These are phyloP conservation scores for Drosophila albomicans DNA, from an alignment of 1,140 invertebrate genomes.

Conservation along the genomic window DNA sequence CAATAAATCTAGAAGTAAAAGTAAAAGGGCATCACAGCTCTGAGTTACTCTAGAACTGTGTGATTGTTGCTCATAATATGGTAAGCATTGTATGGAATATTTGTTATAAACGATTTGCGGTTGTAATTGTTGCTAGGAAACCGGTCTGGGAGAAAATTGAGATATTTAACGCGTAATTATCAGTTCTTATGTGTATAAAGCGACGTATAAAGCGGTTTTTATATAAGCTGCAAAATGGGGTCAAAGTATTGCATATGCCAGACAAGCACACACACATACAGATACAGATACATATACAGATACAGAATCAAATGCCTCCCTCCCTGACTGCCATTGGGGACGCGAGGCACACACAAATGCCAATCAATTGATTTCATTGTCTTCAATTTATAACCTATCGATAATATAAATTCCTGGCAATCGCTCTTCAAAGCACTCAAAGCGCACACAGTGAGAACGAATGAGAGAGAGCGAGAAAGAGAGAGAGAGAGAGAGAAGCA, in stretches of 20 bases:
- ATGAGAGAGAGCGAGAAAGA: not conserved
- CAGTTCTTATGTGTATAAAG: slow-evolving; percentile 32
- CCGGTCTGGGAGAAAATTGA: slow-evolving; percentile 73
- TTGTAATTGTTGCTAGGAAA: slow-evolving; percentile 43
- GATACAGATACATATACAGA: slow-evolving; percentile 27
- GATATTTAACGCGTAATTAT: slow-evolving; percentile 76
- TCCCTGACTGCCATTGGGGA: not conserved
- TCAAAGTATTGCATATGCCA: slow-evolving; percentile 74
- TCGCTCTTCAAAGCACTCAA: slow-evolving; percentile 42
- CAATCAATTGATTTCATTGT: slow-evolving; percentile 84
- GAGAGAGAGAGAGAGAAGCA: not conserved
- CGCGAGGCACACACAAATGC: slow-evolving; percentile 57
- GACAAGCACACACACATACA: slow-evolving; percentile 36
- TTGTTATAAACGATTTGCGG: slow-evolving; percentile 9
- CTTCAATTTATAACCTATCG: slow-evolving; percentile 82
- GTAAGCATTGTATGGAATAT: not conserved
- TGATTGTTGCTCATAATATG: slow-evolving; percentile 1
- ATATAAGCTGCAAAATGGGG: slow-evolving; percentile 64
- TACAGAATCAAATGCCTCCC: slow-evolving; percentile 36
- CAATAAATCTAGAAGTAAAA: slow-evolving; percentile 39
- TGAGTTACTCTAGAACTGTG: slow-evolving; percentile 5
- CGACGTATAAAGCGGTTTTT: slow-evolving; percentile 42
- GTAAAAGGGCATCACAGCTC: not conserved
- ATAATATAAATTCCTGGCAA: slow-evolving; percentile 77
- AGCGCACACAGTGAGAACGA: slow-evolving; percentile 18